Conservation (phyloP, 2,888 invertebrate species). For the Eurois occulta region DNA sequence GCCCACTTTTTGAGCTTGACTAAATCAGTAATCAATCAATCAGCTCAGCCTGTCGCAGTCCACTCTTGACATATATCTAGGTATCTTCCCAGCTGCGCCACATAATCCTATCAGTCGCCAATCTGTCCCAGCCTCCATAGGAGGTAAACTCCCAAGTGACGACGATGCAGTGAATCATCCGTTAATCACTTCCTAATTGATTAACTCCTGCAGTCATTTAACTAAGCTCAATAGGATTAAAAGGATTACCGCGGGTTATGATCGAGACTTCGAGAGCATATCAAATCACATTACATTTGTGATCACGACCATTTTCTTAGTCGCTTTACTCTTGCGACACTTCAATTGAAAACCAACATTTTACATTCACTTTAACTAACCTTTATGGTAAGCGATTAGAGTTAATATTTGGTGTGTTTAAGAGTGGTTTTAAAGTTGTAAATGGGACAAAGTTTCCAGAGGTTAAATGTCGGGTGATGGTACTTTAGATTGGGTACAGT, state of each 20-base stretch:
- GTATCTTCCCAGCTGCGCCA: not conserved
- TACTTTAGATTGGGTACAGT: conserved; percentile 53
- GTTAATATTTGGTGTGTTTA: conserved; percentile 6
- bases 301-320: conserved; percentile 51
- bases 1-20: not conserved
- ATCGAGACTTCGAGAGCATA: conserved; percentile 55
- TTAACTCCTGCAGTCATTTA: conserved; percentile 37
- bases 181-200: conserved; percentile 36
- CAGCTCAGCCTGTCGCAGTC: not conserved
- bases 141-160: not conserved
- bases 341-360: conserved; percentile 8
- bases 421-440: not conserved
- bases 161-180: not conserved
- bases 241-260: conserved; percentile 53
- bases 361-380: not conserved
- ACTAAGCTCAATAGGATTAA: conserved; percentile 49
- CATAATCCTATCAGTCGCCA: not conserved
- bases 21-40: not conserved
- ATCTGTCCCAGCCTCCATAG: not conserved
- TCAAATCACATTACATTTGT: conserved; percentile 55
- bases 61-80: not conserved
- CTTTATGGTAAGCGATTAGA: conserved; percentile 22
- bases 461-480: conserved; percentile 66
- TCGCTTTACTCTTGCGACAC: conserved; percentile 18
- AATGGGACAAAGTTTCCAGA: conserved; percentile 35